Conservation (phyloP, 2,797 vertebrate species). For the Chelonia mydas region DNA sequence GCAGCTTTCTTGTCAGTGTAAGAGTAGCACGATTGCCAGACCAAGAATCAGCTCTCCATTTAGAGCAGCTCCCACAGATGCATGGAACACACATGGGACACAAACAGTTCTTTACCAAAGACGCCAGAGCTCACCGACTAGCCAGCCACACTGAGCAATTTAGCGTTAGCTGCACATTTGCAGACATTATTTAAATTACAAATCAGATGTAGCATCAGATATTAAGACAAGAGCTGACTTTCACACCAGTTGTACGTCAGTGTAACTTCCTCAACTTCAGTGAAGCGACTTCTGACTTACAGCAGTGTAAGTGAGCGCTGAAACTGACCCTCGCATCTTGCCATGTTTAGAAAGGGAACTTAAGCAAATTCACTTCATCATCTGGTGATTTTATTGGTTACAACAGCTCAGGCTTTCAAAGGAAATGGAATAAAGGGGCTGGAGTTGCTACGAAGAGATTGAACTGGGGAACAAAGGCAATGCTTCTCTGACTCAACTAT, state of each 20-base stretch:
- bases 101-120: neutral
- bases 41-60: neutral
- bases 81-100: neutral
- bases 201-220: neutral
- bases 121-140: neutral
- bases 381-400: neutral
- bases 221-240: neutral
- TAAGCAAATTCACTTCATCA: neutral
- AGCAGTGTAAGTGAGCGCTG: neutral
- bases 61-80: neutral
- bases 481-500: neutral
- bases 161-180: neutral
- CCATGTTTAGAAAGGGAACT: neutral
- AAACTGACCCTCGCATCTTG: neutral
- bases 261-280: neutral
- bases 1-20: neutral
- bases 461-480: neutral
- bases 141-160: accelerated
- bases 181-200: neutral
- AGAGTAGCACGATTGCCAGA: neutral
- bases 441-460: neutral
- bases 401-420: neutral
- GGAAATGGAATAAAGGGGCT: neutral
- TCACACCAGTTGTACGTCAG: accelerated
- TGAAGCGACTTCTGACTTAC: neutral